A percentile compares a stretch with the other conserved stretches of the same genome.
These are phyloP conservation scores for Entomobrya proxima DNA, from an alignment of 2,888 invertebrate genomes.

Conservation along the genomic window DNA sequence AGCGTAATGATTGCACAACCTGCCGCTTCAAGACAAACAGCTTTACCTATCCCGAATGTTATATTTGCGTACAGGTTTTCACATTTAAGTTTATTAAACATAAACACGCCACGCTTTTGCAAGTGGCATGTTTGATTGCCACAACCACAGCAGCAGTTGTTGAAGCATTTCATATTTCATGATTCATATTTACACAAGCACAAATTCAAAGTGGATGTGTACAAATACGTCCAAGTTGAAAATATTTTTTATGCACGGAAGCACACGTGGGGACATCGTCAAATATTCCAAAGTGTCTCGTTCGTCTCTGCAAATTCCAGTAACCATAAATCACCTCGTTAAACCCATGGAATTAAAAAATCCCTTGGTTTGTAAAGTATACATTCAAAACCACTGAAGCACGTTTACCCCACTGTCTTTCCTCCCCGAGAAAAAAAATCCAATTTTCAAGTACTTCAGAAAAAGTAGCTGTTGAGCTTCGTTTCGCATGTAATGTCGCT, in stretches of 20 bases:
- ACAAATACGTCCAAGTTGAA: background rate
- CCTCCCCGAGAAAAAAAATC: constrained; percentile 22
- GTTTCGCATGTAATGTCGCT: constrained; percentile 14
- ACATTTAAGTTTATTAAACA: constrained; percentile 24
- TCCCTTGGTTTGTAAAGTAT: constrained; percentile 31
- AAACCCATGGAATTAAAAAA: constrained; percentile 42
- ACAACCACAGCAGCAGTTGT: background rate
- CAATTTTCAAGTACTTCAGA: constrained; percentile 32
- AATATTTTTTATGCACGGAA: background rate
- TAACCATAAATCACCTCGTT: constrained; percentile 54
- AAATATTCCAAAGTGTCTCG: background rate
- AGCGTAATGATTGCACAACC: too few relatives aligned
- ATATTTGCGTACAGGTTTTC: too few relatives aligned
- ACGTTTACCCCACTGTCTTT: background rate
- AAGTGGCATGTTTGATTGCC: background rate
- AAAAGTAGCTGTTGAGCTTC: constrained; percentile 34
- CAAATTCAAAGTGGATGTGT: background rate
- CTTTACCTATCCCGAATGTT: too few relatives aligned
- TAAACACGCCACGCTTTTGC: constrained; percentile 15
- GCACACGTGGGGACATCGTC: background rate
- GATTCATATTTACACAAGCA: background rate
- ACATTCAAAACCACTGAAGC: background rate
- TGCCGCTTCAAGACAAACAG: too few relatives aligned
- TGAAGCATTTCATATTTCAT: background rate
- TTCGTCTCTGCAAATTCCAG: constrained; percentile 18